phyloP scores from a whole-genome alignment of 2,113 vertebrate species.

The Hymenochirus boettgeri region DNA sequence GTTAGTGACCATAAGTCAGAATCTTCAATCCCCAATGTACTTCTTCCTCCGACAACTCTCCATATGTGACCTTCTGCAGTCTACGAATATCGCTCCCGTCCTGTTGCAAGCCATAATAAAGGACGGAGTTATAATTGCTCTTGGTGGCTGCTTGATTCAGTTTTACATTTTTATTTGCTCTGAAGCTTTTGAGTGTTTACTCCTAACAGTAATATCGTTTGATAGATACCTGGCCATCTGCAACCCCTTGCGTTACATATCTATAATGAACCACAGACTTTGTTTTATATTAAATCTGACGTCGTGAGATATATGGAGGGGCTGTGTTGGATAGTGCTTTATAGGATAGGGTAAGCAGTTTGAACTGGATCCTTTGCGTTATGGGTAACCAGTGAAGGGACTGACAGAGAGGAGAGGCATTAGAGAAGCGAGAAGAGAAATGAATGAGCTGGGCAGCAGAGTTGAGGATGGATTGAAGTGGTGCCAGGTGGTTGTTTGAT shows the following conservation, averaged over 20 bases:
- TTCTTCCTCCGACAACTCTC: conserved; percentile 8
- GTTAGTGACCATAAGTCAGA: neutral
- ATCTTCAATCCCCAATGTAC: conserved; percentile 8
- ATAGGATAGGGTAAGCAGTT: too few species aligned
- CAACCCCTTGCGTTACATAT: conserved; percentile 29
- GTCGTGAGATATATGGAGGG: too few species aligned
- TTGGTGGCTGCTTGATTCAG: neutral
- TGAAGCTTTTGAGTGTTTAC: neutral
- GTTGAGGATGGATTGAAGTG: too few species aligned
- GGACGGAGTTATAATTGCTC: neutral
- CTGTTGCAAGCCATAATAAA: neutral
- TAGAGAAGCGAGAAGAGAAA: too few species aligned
- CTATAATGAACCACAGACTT: neutral
- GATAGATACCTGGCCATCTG: conserved; percentile 48
- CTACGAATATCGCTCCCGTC: neutral
- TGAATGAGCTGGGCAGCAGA: too few species aligned
- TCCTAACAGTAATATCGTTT: conserved; percentile 35
- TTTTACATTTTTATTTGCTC: conserved; percentile 1
- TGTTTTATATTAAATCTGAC: too few species aligned
- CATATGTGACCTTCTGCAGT: neutral
- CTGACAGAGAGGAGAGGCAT: too few species aligned
- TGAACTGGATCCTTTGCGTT: too few species aligned
- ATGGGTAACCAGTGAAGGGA: too few species aligned
- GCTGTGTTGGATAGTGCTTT: too few species aligned
- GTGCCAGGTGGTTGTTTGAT: too few species aligned